Evolutionary conservation across 2,888 invertebrate genomes (phyloP), one percentile per base, ranked within the genome.

Genomic region (Stenolophus ochropezus): DNA sequence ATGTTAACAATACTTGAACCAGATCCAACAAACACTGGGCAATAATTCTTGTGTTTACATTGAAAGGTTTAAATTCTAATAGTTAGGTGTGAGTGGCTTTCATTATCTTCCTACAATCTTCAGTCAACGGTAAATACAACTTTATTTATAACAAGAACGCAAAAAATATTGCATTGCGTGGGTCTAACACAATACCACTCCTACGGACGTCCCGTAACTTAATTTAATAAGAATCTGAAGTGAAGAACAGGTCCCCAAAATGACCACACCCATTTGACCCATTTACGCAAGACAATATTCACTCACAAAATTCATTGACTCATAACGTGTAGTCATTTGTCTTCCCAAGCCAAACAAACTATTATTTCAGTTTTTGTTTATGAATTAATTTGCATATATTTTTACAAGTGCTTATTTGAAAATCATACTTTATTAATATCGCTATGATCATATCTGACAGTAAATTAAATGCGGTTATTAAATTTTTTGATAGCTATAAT

Each of bases 351-450:
- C 27, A 27, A 69, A 27, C 65, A 42, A 69, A 42, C 65, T 69
- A 33, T 33, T 33, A 61, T 61, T 61, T 61, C 23, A 11, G 61
- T 61, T 61, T 25, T 61, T 23, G 61, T 61, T 61, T 61, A 25
- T 69, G 65, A 69, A 69, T 69, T 69, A 27, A 33, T 69, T 69
- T 69, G 65, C 65, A 69, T 69, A 69, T 11, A 69, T 69, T 69
- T 65, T 69, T 69, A 69, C 61, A 61, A 61, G 61, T 61, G 61
- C 61, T 61, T 61, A 61, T 61, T 69, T 69, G 65, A 69, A 69
- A 69, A 69, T 69, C 65, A 69, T 69, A 42, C 65, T 69, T 69
- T 69, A 69, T 69, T 69, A 69, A 69, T 69, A 69, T 33, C 33
- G 18, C 65, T 69, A 69, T 61, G 23, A 23, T 61, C 61, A 23